Percentiles rank a stretch among this genome's conserved stretches.
phyloP scores from a whole-genome alignment of 2,797 vertebrate genomes.

The Masticophis lateralis region DNA sequence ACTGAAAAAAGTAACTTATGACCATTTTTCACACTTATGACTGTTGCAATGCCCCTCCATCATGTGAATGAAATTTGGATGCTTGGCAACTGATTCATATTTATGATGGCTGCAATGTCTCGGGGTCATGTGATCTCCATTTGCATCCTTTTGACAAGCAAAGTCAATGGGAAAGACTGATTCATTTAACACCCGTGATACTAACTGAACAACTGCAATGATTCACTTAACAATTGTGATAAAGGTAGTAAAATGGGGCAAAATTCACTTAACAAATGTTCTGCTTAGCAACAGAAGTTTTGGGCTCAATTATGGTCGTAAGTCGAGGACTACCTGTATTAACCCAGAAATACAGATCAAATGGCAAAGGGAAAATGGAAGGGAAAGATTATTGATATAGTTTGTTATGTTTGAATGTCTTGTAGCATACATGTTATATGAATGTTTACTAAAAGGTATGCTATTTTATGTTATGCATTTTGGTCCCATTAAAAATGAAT shows the following conservation, averaged over 20 bases:
- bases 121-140: not conserved
- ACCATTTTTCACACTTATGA: not conserved
- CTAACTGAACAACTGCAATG: not conserved
- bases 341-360: not conserved
- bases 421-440: not conserved
- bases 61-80: not conserved
- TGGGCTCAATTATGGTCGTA: not conserved
- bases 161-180: not conserved
- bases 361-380: not conserved
- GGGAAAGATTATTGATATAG: not conserved
- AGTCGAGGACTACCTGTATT: not conserved
- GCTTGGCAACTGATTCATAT: not conserved
- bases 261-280: not conserved
- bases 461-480: not conserved
- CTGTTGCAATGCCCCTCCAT: not conserved
- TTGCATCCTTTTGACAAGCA: not conserved
- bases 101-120: not conserved
- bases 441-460: not conserved
- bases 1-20: not conserved
- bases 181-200: not conserved
- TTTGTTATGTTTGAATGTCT: not conserved
- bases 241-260: not conserved
- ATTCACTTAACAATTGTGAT: not conserved
- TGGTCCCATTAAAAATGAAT: not conserved
- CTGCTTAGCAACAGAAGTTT: not conserved